Base-by-base conservation (phyloP, 1,140 invertebrate species). In the Streblospio benedicti region DNA sequence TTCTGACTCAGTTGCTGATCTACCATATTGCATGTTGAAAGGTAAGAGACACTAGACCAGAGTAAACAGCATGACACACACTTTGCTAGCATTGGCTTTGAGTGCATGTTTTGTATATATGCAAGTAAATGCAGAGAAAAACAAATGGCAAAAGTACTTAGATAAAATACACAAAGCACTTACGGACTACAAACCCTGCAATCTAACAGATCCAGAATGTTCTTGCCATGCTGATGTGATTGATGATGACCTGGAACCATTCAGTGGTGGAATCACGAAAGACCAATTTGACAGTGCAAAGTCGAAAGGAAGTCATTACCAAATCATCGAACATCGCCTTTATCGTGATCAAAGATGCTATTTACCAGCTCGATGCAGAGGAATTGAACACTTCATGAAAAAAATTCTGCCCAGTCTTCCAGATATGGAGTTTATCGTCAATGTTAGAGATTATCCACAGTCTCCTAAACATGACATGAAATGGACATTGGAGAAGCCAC, bases 401-500 rank as follows among this genome's bases (percentile, higher is more conserved):
- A 70, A 79, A 63, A 71, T 92, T 9, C 78, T 85, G 4, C 78
- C 84, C 63, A 69, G 86, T 59, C 70, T 94, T 51, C 84, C 88
- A 3, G 83, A 97, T 72, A 85, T 89, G 79, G 93, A 97, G 73
- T 77, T 97, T 50, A 80, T 93, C 30, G 77, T 97, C 1, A 97
- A 97, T 73, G 88, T 87, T 0, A 82, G 90, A 61, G 93, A 97
- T 75, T 96, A 90, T 85, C 93, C 94, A n/a, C 91, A 95, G 79
- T 81, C 89, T 3, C n/a, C n/a, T n/a, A n/a, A n/a, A n/a, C n/a
- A n/a, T n/a, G n/a, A n/a, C n/a, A 82, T 83, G 61, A 81, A 79
- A 58, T 85, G 83, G 78, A n/a, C n/a, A n/a, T n/a, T n/a, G n/a
- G 80, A 83, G 1, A 76, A 81, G 63, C 80, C 82, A 27, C 70